These are phyloP conservation scores for Tarsius wallacei DNA, from an alignment of 2,797 vertebrate genomes.

Conservation along the genomic window DNA sequence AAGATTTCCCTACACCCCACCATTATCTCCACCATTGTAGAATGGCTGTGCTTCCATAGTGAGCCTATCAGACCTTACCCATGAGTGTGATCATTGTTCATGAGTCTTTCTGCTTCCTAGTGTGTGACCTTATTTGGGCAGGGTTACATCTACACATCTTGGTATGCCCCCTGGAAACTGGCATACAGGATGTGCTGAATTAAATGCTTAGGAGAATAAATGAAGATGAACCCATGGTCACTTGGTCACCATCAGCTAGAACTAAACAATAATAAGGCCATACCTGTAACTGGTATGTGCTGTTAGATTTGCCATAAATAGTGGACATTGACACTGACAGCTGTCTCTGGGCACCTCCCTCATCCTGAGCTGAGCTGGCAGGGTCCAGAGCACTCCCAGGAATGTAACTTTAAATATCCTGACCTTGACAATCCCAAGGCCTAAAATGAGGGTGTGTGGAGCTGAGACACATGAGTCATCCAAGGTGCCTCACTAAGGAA, in stretches of 20 bases:
- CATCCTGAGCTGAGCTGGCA: slow-evolving; percentile 55
- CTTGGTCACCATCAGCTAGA: not conserved
- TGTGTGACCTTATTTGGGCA: not conserved
- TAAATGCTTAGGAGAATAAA: slow-evolving; percentile 58
- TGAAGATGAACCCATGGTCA: not conserved
- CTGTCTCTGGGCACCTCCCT: slow-evolving; percentile 14
- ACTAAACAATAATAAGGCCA: not conserved
- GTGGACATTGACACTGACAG: slow-evolving; percentile 2
- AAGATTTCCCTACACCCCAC: not conserved
- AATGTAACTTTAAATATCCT: slow-evolving; percentile 82
- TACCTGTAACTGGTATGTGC: not conserved
- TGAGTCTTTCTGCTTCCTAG: not conserved
- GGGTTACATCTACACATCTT: not conserved
- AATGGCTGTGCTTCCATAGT: not conserved
- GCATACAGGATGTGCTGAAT: not conserved
- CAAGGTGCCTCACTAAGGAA: not conserved
- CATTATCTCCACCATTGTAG: not conserved
- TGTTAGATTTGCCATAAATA: not conserved
- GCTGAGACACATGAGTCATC: slow-evolving; percentile 68
- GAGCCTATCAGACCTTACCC: not conserved
- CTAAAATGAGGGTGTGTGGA: slow-evolving; percentile 52
- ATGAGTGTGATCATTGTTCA: not conserved
- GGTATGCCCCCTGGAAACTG: not conserved
- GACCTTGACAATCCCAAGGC: slow-evolving; percentile 70
- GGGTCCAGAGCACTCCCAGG: slow-evolving; percentile 58